Base-by-base conservation (phyloP, 2,888 invertebrate genomes). In the Sisyra terminalis region DNA sequence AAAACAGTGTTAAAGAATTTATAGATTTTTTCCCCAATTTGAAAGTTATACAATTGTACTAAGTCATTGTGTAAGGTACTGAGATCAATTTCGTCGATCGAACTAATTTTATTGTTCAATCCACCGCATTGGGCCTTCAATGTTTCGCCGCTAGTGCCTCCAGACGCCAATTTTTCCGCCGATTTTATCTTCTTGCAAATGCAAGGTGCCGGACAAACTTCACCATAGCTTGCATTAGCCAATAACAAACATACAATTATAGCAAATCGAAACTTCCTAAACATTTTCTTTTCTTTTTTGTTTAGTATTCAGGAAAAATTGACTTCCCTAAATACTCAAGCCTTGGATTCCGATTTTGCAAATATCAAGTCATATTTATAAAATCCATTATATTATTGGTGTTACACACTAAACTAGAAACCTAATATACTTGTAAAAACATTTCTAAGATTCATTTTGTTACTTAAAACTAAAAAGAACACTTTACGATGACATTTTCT, bases 41-140 rank as follows among this genome's bases (percentile, higher is more conserved):
- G n/a, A 31, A 40, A 40, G 43, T 70, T 77, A 73, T 67, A 79
- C 79, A 79, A 60, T 59, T 75, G 76, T 40, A 75, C 66, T 48
- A 78, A 67, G 54, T 73, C 70, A 47, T 64, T 64, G 55, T 71
- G 70, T 46, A 78, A 60, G 55, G 69, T 70, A 51, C 69, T 67
- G 44, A 79, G 58, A 55, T 78, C 71, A 49, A 79, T 65, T 55
- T 75, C 74, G 48, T 73, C 72, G 29, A 75, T 58, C 52, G 72
- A 72, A 17, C 66, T 66, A 46, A 78, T 68, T 47, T 69, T 69
- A 45, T 71, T 65, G 16, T 73, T 67, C 42, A 58, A 62, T 42
- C 74, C 74, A 3, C 73, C 74, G 55, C 79, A 79, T 55, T 69
- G 72, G 44, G 78, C 64, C 71, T 70, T 43, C 76, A 18, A 53